phyloP scores from a whole-genome alignment of 2,888 invertebrate genomes.

The Poecilus cupreus region DNA sequence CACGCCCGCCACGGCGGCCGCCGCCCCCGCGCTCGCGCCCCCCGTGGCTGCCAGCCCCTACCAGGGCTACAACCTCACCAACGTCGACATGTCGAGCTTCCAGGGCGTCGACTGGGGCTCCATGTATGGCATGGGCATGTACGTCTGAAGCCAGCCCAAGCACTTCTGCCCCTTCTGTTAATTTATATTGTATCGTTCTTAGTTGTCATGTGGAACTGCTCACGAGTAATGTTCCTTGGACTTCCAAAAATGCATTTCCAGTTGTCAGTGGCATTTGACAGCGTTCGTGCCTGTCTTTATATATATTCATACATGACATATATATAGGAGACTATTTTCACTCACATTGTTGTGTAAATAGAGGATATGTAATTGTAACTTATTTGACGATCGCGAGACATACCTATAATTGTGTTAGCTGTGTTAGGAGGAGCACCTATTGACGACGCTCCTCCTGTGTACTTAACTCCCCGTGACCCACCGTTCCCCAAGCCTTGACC shows the following conservation, averaged over 20 bases:
- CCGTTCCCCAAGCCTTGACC: not conserved
- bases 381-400: slow-evolving; percentile 54
- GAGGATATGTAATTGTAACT: slow-evolving; percentile 57
- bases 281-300: slow-evolving; percentile 60
- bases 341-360: slow-evolving; percentile 59
- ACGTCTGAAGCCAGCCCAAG: slow-evolving; percentile 78
- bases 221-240: slow-evolving; percentile 54
- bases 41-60: slow-evolving; percentile 82
- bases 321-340: slow-evolving; percentile 58
- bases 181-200: slow-evolving; percentile 62
- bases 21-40: slow-evolving; percentile 78
- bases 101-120: slow-evolving; percentile 94
- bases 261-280: slow-evolving; percentile 68
- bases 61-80: slow-evolving; percentile 88
- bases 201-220: slow-evolving; percentile 56
- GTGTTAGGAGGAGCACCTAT: slow-evolving; percentile 49
- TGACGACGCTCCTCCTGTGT: slow-evolving; percentile 11
- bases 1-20: slow-evolving; percentile 75
- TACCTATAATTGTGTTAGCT: slow-evolving; percentile 36
- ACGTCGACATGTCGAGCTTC: slow-evolving; percentile 94
- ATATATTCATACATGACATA: slow-evolving; percentile 52
- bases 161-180: slow-evolving; percentile 63
- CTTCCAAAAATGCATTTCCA: slow-evolving; percentile 68
- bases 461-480: slow-evolving; percentile 23
- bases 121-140: slow-evolving; percentile 95